These are phyloP conservation scores for Drosophila micromelanica DNA, from an alignment of 1,140 invertebrate genomes.

Conservation along the genomic window DNA sequence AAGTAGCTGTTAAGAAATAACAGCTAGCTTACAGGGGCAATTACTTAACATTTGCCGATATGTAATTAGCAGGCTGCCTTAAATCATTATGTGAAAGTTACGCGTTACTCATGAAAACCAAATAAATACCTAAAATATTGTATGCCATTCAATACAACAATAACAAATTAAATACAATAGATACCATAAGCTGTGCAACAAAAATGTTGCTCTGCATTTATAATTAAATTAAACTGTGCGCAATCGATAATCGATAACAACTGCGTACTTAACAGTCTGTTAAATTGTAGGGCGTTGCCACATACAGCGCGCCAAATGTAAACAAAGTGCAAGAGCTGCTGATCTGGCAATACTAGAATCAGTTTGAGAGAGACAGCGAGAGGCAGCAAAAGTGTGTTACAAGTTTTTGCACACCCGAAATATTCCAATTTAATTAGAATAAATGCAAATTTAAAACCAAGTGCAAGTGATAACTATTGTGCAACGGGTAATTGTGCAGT, in stretches of 20 bases:
- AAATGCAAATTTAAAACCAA: constrained; percentile 48
- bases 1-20: constrained; percentile 2
- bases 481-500: constrained; percentile 63
- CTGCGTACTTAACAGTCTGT: constrained; percentile 16
- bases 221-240: constrained; percentile 27
- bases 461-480: constrained; percentile 63
- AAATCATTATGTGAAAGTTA: not conserved
- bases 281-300: constrained; percentile 32
- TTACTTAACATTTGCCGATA: not conserved
- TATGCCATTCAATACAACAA: too few relatives aligned
- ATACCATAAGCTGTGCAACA: too few relatives aligned
- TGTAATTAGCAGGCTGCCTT: not conserved
- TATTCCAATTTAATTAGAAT: constrained; percentile 66
- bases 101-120: not conserved
- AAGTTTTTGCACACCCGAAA: constrained; percentile 73
- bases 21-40: constrained; percentile 14
- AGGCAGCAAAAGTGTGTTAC: constrained; percentile 63
- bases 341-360: constrained; percentile 47
- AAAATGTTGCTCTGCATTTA: too few relatives aligned
- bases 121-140: too few relatives aligned
- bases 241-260: not conserved
- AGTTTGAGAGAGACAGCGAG: constrained; percentile 75
- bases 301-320: constrained; percentile 25
- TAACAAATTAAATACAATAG: not conserved
- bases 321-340: constrained; percentile 38